Conservation (phyloP, 1,140 invertebrate genomes). For the Oppia nitens region DNA sequence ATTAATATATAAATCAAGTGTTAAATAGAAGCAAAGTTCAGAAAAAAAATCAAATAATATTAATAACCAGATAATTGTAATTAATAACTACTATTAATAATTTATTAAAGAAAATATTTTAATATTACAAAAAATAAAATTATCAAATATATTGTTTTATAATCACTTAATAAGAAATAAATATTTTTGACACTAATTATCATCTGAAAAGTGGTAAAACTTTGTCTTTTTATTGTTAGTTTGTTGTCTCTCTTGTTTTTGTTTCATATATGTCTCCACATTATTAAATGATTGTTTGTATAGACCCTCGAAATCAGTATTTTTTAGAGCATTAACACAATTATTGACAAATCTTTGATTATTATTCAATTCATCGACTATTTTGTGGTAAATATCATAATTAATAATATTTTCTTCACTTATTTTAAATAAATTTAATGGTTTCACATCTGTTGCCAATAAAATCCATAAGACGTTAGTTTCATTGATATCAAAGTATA, state of each 20-base stretch:
- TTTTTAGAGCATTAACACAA: not conserved
- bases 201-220: not conserved
- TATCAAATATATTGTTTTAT: no score
- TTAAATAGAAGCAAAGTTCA: no score
- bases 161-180: no score
- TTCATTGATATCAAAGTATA: slow-evolving; percentile 9
- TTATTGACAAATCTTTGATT: not conserved
- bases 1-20: no score
- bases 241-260: slow-evolving; percentile 19
- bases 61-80: no score
- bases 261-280: slow-evolving; percentile 19
- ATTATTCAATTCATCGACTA: not conserved
- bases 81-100: no score
- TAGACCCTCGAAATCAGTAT: slow-evolving; percentile 14
- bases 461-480: slow-evolving; percentile 6
- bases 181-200: no score
- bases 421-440: not conserved
- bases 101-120: no score
- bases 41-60: no score
- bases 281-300: slow-evolving; percentile 20
- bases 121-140: no score
- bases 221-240: slow-evolving; percentile 4
- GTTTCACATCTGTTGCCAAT: not conserved
- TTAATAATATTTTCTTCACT: not conserved
- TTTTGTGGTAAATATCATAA: not conserved